Evolutionary conservation across 2,888 invertebrate species (phyloP).

Genomic region (Atrina japonica): DNA sequence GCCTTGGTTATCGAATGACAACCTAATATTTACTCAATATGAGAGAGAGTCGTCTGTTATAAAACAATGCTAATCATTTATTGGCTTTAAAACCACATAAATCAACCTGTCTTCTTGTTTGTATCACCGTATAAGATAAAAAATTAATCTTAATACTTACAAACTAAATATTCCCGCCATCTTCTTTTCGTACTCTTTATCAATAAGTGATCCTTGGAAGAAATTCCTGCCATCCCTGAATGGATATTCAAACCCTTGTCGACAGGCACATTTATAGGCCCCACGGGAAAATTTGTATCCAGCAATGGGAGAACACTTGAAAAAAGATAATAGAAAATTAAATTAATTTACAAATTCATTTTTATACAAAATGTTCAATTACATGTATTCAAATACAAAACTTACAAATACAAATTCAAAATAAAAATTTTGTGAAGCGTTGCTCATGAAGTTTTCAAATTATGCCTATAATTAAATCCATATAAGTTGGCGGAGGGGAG

Average conservation of each 20-base stretch:
- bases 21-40: no score
- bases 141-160: constrained; percentile 27
- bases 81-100: no score
- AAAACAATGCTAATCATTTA: no score
- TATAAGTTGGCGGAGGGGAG: no score
- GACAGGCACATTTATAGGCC: constrained; percentile 38
- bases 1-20: no score
- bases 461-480: no score
- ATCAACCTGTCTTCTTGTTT: no score
- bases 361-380: no score
- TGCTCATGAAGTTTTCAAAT: no score
- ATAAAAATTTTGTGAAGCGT: neutral
- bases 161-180: constrained; percentile 33
- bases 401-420: neutral
- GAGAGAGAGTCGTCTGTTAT: no score
- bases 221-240: constrained; percentile 39
- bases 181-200: constrained; percentile 42
- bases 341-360: no score
- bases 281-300: constrained; percentile 40
- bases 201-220: constrained; percentile 29
- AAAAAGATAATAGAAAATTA: constrained; percentile 2
- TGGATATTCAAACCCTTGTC: constrained; percentile 38
- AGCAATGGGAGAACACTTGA: constrained; percentile 32
- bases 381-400: neutral
- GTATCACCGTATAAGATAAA: no score